Conservation (phyloP, 2,888 invertebrate genomes). For the Nomada hirtipes region DNA sequence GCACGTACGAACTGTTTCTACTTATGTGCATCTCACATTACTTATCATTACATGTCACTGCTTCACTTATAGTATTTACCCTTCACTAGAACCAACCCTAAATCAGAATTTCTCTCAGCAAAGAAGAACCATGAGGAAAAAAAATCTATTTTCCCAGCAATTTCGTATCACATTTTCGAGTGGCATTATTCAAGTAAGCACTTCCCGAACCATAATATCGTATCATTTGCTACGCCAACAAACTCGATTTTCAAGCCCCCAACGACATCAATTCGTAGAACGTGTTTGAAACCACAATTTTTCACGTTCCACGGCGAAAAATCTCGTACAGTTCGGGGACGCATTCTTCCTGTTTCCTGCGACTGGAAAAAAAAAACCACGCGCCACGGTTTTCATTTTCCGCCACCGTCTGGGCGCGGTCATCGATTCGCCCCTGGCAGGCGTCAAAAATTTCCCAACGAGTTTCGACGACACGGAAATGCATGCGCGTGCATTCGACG, state of each 20-base stretch:
- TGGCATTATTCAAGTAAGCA: not conserved
- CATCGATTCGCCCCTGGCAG: slow-evolving; percentile 38
- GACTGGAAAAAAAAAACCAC: slow-evolving; percentile 15
- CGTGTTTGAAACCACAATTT: slow-evolving; percentile 2
- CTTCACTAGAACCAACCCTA: not conserved
- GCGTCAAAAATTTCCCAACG: slow-evolving; percentile 36
- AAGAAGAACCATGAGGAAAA: no score
- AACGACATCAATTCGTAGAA: not conserved
- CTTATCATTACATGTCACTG: not conserved
- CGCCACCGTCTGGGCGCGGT: slow-evolving; percentile 26
- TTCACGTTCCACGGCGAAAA: slow-evolving; percentile 15
- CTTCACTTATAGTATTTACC: not conserved
- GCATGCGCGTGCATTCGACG: slow-evolving; percentile 29
- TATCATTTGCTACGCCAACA: not conserved
- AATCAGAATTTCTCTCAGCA: not conserved
- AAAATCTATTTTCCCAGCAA: not conserved
- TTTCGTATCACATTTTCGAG: not conserved
- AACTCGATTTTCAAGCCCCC: not conserved
- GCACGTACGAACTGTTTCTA: not conserved
- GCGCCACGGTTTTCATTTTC: slow-evolving; percentile 27
- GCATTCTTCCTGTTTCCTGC: slow-evolving; percentile 34
- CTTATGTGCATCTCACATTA: not conserved
- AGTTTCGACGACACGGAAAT: slow-evolving; percentile 24
- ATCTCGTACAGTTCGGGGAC: not conserved
- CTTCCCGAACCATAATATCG: not conserved